Evolutionary conservation across 2,888 invertebrate species (phyloP).

Genomic region (Dexiosoma caninum): DNA sequence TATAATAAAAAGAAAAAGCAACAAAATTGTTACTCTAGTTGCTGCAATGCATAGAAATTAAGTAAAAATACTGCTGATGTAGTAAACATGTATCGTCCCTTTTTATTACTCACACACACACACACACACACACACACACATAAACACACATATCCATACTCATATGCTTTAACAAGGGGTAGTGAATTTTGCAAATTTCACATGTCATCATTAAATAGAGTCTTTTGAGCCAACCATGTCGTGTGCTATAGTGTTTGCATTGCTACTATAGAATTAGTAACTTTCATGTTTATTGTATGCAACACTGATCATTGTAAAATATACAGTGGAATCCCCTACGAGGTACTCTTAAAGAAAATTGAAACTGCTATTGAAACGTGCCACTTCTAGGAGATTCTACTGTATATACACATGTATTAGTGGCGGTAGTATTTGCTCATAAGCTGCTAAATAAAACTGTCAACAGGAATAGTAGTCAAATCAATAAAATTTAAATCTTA

Average conservation of each 20-base stretch:
- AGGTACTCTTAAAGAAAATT: no score
- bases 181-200: conserved; percentile 16
- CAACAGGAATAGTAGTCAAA: conserved; percentile 45
- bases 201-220: conserved; percentile 52
- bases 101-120: not conserved
- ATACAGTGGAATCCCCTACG: no score
- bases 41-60: not conserved
- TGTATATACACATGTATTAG: not conserved
- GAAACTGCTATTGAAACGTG: no score
- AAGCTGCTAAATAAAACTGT: conserved; percentile 47
- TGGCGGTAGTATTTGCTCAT: not conserved
- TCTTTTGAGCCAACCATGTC: conserved; percentile 41
- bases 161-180: not conserved
- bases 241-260: conserved; percentile 21
- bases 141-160: not conserved
- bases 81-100: not conserved
- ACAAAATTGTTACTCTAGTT: not conserved
- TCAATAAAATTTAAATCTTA: conserved; percentile 48
- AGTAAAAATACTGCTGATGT: not conserved
- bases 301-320: conserved; percentile 22
- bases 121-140: not conserved
- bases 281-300: conserved; percentile 27
- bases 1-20: not conserved
- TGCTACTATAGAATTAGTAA: not conserved
- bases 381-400: no score